Evolutionary conservation across 1,140 invertebrate species (phyloP), one percentile per base, ranked within the genome.

Genomic region (Macrosteles quadrilineatus): DNA sequence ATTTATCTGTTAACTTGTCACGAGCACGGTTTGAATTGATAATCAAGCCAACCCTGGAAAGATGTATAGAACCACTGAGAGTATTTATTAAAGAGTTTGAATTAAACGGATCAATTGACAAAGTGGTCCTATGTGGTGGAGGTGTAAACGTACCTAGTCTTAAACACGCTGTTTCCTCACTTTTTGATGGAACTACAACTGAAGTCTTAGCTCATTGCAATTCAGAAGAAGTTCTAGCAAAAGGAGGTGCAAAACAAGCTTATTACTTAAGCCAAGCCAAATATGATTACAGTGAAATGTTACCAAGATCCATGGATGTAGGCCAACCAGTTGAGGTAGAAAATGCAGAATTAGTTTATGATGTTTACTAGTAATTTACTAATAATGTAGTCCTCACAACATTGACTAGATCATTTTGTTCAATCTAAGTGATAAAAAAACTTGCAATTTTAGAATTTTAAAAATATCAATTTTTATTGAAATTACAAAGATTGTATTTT

Each of bases 191-290:
- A n/a, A 27, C 27, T 1, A 30, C 3, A 3, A 50, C 47, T 19
- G 4, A 63, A 32, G 59, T 63, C 6, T 31, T 63, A 23, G n/a
- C 27, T 27, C n/a, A 27, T 45, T 17, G 23, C 14, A 32, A 27
- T 66, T 45, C 31, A n/a, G 45, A 71, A 29, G 23, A 40, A 50
- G 30, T 50, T 14, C 72, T 59, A 30, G 53, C 69, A 62, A n/a
- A n/a, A 6, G 47, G 31, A 32, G 47, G 31, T 3, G 55, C 43
- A 14, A 14, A 57, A 30, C 67, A 57, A 17, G 45, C 47, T 53
- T 25, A 50, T 30, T 27, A 53, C 47, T 30, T 68, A 57, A n/a
- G n/a, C n/a, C n/a, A n/a, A n/a, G n/a, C n/a, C n/a, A 21, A 50
- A 9, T 21, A 19, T n/a, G 4, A 50, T 50, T 9, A 50, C 14